phyloP scores from a whole-genome alignment of 2,797 vertebrate species.

The Anas flavirostris region DNA sequence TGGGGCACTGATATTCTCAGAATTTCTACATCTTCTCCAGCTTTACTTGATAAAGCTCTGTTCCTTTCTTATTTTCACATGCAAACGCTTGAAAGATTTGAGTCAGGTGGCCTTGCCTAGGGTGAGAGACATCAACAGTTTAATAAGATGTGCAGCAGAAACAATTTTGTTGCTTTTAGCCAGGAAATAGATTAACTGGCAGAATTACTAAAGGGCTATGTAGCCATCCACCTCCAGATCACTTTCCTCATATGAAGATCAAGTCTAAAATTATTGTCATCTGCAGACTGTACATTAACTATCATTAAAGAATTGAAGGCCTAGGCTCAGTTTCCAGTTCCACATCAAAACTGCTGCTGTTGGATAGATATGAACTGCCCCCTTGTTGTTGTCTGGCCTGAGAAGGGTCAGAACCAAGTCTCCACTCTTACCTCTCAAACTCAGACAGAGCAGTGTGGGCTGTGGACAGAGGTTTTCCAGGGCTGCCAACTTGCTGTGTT shows the following conservation, averaged over 20 bases:
- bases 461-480: not conserved
- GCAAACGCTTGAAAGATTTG: not conserved
- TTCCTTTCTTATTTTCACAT: conserved; percentile 23
- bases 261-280: conserved; percentile 17
- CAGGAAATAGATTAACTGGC: not conserved
- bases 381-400: not conserved
- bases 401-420: not conserved
- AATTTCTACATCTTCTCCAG: conserved; percentile 6
- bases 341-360: not conserved
- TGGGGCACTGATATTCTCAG: not conserved
- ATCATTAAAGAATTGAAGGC: not conserved
- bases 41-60: conserved; percentile 6
- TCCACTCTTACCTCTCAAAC: not conserved
- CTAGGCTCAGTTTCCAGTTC: conserved; percentile 5
- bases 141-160: not conserved
- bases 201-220: not conserved
- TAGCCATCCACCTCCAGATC: not conserved
- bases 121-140: not conserved
- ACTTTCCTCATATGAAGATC: conserved; percentile 38
- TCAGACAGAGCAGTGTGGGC: not conserved
- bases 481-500: not conserved
- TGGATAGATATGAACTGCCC: not conserved
- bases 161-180: not conserved
- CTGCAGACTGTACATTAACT: not conserved
- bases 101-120: not conserved